phyloP scores from a whole-genome alignment of 2,888 invertebrate genomes.

The Megamerina dolium region DNA sequence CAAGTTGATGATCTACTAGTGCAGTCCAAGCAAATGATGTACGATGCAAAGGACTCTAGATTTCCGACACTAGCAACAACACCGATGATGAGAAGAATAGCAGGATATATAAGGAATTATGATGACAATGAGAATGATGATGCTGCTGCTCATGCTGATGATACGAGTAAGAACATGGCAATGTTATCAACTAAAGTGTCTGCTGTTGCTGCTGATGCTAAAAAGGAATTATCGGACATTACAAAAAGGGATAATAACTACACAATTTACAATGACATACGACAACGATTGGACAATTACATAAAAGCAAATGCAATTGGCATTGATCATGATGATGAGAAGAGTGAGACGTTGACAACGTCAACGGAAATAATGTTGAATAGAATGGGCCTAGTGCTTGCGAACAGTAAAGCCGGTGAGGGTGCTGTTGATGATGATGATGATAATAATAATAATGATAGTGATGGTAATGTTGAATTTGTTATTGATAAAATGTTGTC shows the following conservation, averaged over 20 bases:
- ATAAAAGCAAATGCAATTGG: not conserved
- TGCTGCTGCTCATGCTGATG: constrained; percentile 10
- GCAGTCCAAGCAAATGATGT: no score
- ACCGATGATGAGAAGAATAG: no score
- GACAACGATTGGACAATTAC: not conserved
- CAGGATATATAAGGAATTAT: no score
- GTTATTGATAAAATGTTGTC: constrained; percentile 2
- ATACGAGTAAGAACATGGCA: no score
- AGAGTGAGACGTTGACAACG: constrained; percentile 12
- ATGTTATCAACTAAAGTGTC: not conserved
- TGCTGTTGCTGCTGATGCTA: not conserved
- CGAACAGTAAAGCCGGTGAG: not conserved
- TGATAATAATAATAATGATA: constrained; percentile 5
- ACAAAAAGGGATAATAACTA: not conserved
- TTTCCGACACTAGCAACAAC: no score
- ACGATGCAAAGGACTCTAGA: constrained; percentile 5
- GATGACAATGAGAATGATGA: constrained; percentile 4
- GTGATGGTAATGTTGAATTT: not conserved
- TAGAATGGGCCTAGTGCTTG: constrained; percentile 1
- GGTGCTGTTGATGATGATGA: constrained; percentile 2
- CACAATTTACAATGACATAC: not conserved
- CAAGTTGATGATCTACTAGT: no score
- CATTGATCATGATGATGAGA: not conserved
- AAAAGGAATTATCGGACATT: not conserved
- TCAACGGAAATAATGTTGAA: constrained; percentile 15